A percentile compares a stretch with the other conserved stretches of the same genome.
These are phyloP conservation scores for Mohoua ochrocephala DNA, from an alignment of 2,113 vertebrate species.

Conservation along the genomic window DNA sequence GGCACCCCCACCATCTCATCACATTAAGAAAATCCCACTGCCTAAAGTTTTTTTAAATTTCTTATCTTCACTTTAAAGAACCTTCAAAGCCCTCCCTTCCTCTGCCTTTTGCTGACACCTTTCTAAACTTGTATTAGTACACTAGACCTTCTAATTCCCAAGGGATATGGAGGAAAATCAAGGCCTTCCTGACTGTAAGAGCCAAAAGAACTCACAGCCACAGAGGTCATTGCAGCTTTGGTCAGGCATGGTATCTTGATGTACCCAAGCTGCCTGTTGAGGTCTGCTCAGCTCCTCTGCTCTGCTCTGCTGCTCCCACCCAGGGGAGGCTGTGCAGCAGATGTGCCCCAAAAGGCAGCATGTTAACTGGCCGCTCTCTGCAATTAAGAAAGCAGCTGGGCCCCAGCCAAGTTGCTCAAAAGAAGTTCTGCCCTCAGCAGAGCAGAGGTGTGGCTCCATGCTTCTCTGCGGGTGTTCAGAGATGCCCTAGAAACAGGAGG, in stretches of 20 bases:
- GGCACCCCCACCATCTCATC: not conserved
- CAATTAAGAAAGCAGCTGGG: not conserved
- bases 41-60: not conserved
- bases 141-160: not conserved
- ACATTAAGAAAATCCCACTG: not conserved
- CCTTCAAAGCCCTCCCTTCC: not conserved
- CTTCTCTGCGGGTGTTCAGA: not conserved
- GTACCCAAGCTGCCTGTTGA: not conserved
- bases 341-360: fast-evolving
- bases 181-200: not conserved
- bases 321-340: not conserved
- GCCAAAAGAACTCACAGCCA: not conserved
- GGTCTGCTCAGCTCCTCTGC: not conserved
- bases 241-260: not conserved
- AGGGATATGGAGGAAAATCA: not conserved
- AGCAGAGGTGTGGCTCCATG: fast-evolving
- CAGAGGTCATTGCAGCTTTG: not conserved
- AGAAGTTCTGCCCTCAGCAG: not conserved
- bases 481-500: not conserved
- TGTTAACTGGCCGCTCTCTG: not conserved
- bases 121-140: not conserved
- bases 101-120: not conserved
- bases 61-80: not conserved
- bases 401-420: not conserved
- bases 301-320: not conserved